Evolutionary conservation across 2,113 vertebrate genomes (phyloP).

Genomic region (Typhlomys cinereus): DNA sequence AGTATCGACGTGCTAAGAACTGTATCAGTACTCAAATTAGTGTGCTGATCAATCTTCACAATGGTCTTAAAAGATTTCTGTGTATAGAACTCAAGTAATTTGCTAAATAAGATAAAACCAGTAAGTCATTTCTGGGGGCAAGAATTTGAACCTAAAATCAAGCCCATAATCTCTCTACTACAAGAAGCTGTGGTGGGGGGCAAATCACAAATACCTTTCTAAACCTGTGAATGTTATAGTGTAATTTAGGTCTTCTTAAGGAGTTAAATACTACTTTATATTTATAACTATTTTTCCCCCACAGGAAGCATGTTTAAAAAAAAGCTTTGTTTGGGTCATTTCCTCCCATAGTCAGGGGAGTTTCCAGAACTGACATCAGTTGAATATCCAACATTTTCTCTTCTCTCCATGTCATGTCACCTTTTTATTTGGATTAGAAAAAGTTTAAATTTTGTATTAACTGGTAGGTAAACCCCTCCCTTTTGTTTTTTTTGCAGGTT

Average conservation of each 20-base stretch:
- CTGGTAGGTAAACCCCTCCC: not conserved
- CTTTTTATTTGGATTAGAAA: not conserved
- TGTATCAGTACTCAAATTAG: not conserved
- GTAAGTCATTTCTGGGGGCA: not conserved
- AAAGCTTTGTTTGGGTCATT: not conserved
- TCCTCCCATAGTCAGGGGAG: not conserved
- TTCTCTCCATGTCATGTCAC: not conserved
- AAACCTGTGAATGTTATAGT: not conserved
- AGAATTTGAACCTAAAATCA: conserved; percentile 10
- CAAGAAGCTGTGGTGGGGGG: not conserved
- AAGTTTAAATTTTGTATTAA: not conserved
- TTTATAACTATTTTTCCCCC: not conserved
- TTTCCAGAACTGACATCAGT: not conserved
- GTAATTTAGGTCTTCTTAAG: not conserved
- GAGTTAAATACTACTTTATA: not conserved
- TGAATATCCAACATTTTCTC: not conserved
- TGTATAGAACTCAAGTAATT: conserved; percentile 5
- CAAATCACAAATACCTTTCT: not conserved
- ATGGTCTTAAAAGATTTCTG: not conserved
- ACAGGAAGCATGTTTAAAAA: not conserved
- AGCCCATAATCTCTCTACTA: not conserved
- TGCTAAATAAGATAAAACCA: not conserved
- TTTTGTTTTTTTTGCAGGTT: not conserved
- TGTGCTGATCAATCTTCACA: not conserved
- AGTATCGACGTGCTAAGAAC: not conserved